These are phyloP conservation scores for Beris morrisii DNA, from an alignment of 2,888 invertebrate species.

Conservation along the genomic window DNA sequence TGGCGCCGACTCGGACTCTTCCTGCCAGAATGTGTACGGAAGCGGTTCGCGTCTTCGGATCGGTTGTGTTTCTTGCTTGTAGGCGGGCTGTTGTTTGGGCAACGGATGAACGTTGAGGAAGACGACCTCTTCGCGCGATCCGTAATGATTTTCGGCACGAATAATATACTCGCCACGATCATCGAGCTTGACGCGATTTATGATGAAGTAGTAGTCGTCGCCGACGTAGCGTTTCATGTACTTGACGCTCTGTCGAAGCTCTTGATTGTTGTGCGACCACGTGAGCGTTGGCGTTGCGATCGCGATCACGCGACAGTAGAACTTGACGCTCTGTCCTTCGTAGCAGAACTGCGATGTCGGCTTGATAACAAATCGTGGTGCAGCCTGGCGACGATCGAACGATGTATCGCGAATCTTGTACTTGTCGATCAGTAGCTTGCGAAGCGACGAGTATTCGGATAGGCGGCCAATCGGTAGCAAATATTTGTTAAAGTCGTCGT, in stretches of 20 bases:
- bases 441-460: constrained; percentile 94
- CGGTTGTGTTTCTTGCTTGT: constrained; percentile 69
- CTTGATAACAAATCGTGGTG: constrained; percentile 96
- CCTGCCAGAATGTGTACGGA: constrained; percentile 88
- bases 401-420: constrained; percentile 95
- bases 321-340: constrained; percentile 96
- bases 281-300: constrained; percentile 92
- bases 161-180: constrained; percentile 98
- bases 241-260: constrained; percentile 95
- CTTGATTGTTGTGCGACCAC: constrained; percentile 93
- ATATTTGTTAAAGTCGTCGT: constrained; percentile 80
- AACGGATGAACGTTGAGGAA: constrained; percentile 92
- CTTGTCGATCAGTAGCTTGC: constrained; percentile 93
- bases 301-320: constrained; percentile 96
- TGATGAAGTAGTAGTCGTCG: constrained; percentile 96
- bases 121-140: constrained; percentile 92
- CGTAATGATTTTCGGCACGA: constrained; percentile 94
- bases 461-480: constrained; percentile 93
- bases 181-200: constrained; percentile 92
- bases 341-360: constrained; percentile 94
- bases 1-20: constrained; percentile 90
- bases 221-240: constrained; percentile 98
- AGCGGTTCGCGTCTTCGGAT: constrained; percentile 79
- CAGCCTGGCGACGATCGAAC: constrained; percentile 96
- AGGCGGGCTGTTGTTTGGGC: constrained; percentile 53